Percentiles rank a stretch among this genome's conserved stretches.
phyloP scores from a whole-genome alignment of 2,888 invertebrate species.

The Dicycla oo region DNA sequence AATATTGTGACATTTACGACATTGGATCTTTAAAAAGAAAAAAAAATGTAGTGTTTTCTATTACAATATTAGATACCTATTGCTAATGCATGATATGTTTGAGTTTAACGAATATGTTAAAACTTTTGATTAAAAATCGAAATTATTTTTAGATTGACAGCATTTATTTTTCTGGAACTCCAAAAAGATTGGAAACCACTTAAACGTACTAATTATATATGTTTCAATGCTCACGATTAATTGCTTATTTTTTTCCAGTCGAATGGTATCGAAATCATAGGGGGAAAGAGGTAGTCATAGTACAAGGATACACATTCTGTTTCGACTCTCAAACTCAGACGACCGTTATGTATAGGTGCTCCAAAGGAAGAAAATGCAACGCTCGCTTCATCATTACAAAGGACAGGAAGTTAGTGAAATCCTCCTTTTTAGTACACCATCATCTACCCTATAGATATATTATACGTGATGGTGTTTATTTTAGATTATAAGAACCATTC shows the following conservation, averaged over 20 bases:
- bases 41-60: neutral
- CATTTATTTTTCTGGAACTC: neutral
- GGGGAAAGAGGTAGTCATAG: neutral
- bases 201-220: neutral
- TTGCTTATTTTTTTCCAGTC: neutral
- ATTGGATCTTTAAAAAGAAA: no score
- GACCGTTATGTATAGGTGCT: constrained; percentile 21
- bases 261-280: neutral
- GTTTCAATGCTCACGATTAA: neutral
- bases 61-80: neutral
- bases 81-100: neutral
- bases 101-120: no score
- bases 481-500: neutral
- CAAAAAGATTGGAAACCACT: neutral
- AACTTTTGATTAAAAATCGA: neutral
- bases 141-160: neutral
- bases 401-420: constrained; percentile 5
- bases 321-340: neutral
- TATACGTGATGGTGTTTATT: constrained; percentile 9
- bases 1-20: neutral
- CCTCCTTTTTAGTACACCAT: neutral
- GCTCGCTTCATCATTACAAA: constrained; percentile 25
- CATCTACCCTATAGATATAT: constrained; percentile 15
- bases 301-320: constrained; percentile 2
- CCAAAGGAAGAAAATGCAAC: constrained; percentile 12